A percentile compares a stretch with the other conserved stretches of the same genome.
Conservation (phyloP, 2,888 invertebrate species). For the Cryptocephalus primarius region DNA sequence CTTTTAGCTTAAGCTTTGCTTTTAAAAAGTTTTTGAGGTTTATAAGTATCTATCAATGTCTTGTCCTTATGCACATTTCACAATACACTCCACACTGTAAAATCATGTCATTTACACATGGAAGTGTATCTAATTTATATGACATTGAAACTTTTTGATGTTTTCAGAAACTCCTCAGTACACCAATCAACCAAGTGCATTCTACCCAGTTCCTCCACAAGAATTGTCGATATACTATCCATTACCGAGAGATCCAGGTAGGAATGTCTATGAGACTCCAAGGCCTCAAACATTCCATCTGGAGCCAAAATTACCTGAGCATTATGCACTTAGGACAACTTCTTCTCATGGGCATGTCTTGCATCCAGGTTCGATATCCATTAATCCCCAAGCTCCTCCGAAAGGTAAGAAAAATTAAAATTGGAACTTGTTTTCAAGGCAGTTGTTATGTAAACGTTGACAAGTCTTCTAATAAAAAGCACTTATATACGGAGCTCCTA, state of each 20-base stretch:
- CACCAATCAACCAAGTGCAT: conserved; percentile 39
- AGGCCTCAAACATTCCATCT: conserved; percentile 31
- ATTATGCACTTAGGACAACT: conserved; percentile 37
- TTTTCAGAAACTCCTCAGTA: conserved; percentile 43
- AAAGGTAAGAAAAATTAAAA: conserved; percentile 13
- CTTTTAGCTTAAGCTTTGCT: too few species aligned
- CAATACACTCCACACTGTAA: too few species aligned
- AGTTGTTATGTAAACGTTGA: too few species aligned
- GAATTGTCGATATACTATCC: conserved; percentile 37
- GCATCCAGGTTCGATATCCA: conserved; percentile 44
- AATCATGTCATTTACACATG: background rate
- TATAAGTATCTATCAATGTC: too few species aligned
- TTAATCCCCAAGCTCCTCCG: conserved; percentile 38
- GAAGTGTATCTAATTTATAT: background rate
- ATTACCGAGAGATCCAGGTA: conserved; percentile 26
- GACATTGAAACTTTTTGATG: too few species aligned
- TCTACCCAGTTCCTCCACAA: conserved; percentile 41
- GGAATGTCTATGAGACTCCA: conserved; percentile 31
- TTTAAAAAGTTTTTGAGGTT: too few species aligned
- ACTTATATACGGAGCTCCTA: too few species aligned
- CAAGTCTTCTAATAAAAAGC: too few species aligned
- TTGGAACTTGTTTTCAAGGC: too few species aligned
- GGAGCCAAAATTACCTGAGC: conserved; percentile 33
- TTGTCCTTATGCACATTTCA: too few species aligned
- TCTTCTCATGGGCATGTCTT: conserved; percentile 41